Evolutionary conservation across 2,888 invertebrate genomes (phyloP).

Genomic region (Reticulitermes lucifugus): DNA sequence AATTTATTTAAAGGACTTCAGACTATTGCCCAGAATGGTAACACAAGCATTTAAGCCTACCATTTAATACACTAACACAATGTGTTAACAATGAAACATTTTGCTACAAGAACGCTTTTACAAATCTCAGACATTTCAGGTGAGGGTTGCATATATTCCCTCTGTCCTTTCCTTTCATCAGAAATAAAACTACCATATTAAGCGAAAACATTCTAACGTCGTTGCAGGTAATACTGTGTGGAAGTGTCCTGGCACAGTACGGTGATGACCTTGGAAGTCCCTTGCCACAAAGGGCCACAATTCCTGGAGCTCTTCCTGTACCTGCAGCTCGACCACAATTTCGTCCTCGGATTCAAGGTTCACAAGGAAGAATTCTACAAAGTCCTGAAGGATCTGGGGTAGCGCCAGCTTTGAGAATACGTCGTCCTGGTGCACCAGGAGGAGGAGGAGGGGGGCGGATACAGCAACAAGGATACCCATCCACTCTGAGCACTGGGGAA

Average conservation of each 20-base stretch:
- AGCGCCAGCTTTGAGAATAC: slow-evolving; percentile 1
- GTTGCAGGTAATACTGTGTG: slow-evolving; percentile 16
- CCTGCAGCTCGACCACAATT: slow-evolving; percentile 14
- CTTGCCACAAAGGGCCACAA: slow-evolving; percentile 30
- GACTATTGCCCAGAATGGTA: too few species aligned
- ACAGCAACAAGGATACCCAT: slow-evolving; percentile 18
- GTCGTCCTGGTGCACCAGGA: slow-evolving; percentile 24
- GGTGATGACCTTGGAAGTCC: background rate
- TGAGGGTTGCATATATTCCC: too few species aligned
- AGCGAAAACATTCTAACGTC: too few species aligned
- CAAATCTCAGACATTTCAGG: too few species aligned
- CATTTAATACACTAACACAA: too few species aligned
- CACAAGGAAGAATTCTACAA: slow-evolving; percentile 14
- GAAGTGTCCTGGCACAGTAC: slow-evolving; percentile 34
- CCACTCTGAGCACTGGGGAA: slow-evolving; percentile 17
- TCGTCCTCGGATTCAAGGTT: slow-evolving; percentile 16
- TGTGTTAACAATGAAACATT: too few species aligned
- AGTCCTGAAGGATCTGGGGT: background rate
- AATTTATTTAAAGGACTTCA: too few species aligned
- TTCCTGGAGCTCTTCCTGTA: slow-evolving; percentile 25
- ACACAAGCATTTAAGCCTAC: too few species aligned
- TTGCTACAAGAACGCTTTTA: too few species aligned
- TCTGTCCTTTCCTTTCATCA: too few species aligned
- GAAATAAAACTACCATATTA: too few species aligned
- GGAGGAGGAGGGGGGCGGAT: background rate